These are phyloP conservation scores for Griposia aprilina DNA, from an alignment of 2,888 invertebrate species.

Conservation along the genomic window DNA sequence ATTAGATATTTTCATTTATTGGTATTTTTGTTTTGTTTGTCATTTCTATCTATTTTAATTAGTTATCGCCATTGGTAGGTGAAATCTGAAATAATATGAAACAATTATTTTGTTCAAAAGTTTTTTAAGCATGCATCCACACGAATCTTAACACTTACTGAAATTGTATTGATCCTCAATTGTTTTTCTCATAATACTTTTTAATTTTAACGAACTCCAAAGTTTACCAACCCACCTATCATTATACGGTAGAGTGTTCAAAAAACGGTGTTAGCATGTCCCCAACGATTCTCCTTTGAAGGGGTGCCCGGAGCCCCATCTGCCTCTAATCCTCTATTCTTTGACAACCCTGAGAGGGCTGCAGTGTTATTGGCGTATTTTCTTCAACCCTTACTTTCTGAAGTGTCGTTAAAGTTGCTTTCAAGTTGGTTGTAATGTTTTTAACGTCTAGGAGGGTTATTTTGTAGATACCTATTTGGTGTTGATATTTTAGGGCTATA, in stretches of 20 bases:
- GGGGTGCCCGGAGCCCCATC: constrained; percentile 64
- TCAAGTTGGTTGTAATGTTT: constrained; percentile 53
- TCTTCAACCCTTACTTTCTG: constrained; percentile 57
- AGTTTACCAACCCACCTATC: constrained; percentile 38
- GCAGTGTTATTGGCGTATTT: constrained; percentile 63
- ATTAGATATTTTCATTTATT: not conserved
- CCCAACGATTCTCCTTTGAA: constrained; percentile 76
- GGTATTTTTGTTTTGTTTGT: not conserved
- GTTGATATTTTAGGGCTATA: constrained; percentile 27
- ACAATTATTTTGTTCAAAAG: not conserved
- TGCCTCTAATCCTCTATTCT: constrained; percentile 71
- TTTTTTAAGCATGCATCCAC: not conserved
- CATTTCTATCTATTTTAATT: not conserved
- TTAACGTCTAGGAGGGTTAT: constrained; percentile 44
- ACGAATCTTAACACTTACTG: not conserved
- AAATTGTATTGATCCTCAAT: not conserved
- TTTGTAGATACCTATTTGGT: constrained; percentile 3
- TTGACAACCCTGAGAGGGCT: constrained; percentile 60
- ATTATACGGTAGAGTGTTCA: constrained; percentile 69
- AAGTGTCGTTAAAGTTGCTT: constrained; percentile 61
- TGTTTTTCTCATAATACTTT: not conserved
- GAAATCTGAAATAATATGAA: not conserved
- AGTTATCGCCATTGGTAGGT: not conserved
- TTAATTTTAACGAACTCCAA: constrained; percentile 19
- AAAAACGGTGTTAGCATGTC: constrained; percentile 76